These are phyloP conservation scores for Redunca redunca DNA, from an alignment of 2,113 vertebrate species.

Conservation along the genomic window DNA sequence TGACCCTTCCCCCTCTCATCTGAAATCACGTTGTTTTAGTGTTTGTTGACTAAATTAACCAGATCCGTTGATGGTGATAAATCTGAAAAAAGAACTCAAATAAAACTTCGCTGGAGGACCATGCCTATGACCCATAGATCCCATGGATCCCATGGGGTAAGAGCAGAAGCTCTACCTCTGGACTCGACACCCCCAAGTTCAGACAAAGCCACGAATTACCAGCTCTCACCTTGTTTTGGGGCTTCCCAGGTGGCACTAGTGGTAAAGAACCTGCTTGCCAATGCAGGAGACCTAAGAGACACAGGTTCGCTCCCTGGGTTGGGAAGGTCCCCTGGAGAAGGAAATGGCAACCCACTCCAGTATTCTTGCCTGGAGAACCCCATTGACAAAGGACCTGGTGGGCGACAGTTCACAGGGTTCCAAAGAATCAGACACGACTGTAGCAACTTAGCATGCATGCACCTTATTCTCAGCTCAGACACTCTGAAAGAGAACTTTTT, in stretches of 20 bases:
- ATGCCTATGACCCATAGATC: background rate
- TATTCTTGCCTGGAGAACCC: background rate
- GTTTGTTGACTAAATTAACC: background rate
- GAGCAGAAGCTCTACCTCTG: background rate
- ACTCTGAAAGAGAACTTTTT: background rate
- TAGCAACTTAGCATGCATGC: background rate
- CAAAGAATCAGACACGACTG: background rate
- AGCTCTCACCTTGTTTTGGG: background rate
- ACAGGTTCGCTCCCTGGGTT: background rate
- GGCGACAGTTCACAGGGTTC: background rate
- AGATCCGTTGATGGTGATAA: background rate
- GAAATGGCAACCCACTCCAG: too few species aligned
- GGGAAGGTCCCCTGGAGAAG: background rate
- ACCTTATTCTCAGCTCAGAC: background rate
- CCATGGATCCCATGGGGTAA: rapidly evolving
- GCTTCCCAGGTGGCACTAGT: background rate
- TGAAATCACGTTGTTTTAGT: background rate
- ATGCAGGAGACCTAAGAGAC: background rate
- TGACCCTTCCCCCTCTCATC: background rate
- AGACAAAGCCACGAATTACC: background rate
- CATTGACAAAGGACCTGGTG: background rate
- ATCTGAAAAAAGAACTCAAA: background rate
- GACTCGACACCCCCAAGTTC: background rate
- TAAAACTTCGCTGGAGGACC: background rate
- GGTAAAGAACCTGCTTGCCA: background rate